These are phyloP conservation scores for Cepphus grylle DNA, from an alignment of 2,113 vertebrate species.

Conservation along the genomic window DNA sequence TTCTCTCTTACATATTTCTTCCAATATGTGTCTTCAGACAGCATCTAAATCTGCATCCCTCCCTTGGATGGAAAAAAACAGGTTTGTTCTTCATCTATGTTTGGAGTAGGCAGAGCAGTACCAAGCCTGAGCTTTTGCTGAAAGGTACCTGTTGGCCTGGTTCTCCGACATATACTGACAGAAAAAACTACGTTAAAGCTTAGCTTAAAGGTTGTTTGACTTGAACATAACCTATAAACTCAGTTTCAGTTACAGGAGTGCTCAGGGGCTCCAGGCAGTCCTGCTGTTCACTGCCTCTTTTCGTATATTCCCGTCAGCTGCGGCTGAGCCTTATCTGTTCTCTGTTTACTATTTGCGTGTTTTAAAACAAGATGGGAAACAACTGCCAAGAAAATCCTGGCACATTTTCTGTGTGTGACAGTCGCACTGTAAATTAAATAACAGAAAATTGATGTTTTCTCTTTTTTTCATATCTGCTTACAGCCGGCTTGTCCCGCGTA, in stretches of 20 bases:
- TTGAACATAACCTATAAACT: background rate
- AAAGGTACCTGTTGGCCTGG: background rate
- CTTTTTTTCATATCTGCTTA: background rate
- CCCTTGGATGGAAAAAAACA: background rate
- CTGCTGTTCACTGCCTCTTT: background rate
- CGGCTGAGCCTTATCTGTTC: background rate
- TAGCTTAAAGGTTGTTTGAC: background rate
- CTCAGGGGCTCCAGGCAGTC: background rate
- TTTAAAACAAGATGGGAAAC: background rate
- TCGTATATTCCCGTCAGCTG: background rate
- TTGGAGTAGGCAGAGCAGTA: background rate
- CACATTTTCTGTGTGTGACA: background rate
- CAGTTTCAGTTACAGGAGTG: background rate
- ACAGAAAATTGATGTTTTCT: background rate
- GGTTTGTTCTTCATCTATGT: background rate
- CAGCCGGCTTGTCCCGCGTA: fast-evolving
- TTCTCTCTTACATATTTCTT: background rate
- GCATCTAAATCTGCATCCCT: background rate
- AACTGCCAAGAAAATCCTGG: background rate
- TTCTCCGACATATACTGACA: background rate
- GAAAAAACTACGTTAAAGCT: background rate
- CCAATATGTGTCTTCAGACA: background rate
- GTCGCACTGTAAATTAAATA: background rate
- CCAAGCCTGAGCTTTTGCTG: background rate
- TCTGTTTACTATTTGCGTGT: background rate